Evolutionary conservation across 1,140 invertebrate genomes (phyloP), one percentile per base, ranked within the genome.

Genomic region (Drosophila kanapiae): DNA sequence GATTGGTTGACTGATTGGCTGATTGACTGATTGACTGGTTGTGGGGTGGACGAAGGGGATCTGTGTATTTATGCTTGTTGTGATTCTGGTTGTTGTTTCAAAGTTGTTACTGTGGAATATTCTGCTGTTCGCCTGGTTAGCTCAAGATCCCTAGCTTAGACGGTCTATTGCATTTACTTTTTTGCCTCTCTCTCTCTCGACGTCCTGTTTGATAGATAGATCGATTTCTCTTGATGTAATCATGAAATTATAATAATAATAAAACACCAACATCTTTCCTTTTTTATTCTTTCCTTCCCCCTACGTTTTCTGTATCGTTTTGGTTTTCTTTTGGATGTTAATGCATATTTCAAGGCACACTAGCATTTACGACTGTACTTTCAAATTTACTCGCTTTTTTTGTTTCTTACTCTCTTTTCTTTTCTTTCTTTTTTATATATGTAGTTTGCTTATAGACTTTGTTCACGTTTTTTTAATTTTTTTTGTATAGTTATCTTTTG

Each of bases 341-440:
- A 80, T 85, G 75, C 86, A 78, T 91, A 85, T 82, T 90, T 91
- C 88, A 91, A 91, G 88, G 88, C 88, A 91, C 88, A 91, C 88
- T 91, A 91, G 84, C 88, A 88, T 85, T 90, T 91, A 86, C 72
- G 65, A 75, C 90, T 90, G 82, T 91, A 90, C 81, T 75, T 83
- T 88, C 71, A 76, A 79, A 82, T 75, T 91, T 74, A 69, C 58
- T 81, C 70, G 74, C 60, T 43, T 58, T 60, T 49, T 54, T 65
- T 85, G 80, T 65, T 40, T 69, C 47, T 56, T 62, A 63, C 65
- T 51, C 43, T 72, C 40, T 6, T n/a, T 64, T 75, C n/a, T 65
- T 29, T 31, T 9, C 37, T 27, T 56, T 37, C 29, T 18, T 29
- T 35, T 27, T 18, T 53, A 14, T 23, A 37, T 42, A 23, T 23